These are phyloP conservation scores for Boloria selene DNA, from an alignment of 2,888 invertebrate genomes.

Conservation along the genomic window DNA sequence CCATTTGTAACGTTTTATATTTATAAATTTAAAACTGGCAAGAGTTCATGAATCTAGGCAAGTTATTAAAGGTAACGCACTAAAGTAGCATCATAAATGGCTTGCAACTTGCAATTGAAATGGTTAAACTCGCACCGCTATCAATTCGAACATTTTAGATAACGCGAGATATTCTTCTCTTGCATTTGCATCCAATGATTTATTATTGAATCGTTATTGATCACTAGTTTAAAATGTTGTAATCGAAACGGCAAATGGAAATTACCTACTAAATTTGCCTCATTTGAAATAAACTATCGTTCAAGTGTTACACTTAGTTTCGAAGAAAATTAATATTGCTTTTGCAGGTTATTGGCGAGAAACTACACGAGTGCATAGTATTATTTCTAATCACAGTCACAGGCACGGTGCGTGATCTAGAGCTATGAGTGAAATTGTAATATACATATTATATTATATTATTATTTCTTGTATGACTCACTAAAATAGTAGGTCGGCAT, in stretches of 20 bases:
- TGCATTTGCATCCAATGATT: slow-evolving; percentile 24
- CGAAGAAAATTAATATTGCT: slow-evolving; percentile 59
- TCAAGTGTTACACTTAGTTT: slow-evolving; percentile 51
- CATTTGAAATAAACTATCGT: background rate
- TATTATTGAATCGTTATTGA: slow-evolving; percentile 20
- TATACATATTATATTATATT: no score
- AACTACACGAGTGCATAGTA: slow-evolving; percentile 48
- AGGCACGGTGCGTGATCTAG: slow-evolving; percentile 37
- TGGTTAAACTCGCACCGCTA: slow-evolving; percentile 30
- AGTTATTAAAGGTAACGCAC: slow-evolving; percentile 23
- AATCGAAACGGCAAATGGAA: slow-evolving; percentile 29
- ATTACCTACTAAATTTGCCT: slow-evolving; percentile 28
- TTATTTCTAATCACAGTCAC: slow-evolving; percentile 59
- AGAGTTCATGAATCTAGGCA: slow-evolving; percentile 22
- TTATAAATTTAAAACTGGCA: slow-evolving; percentile 18
- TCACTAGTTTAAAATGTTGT: slow-evolving; percentile 19
- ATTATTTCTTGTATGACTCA: slow-evolving; percentile 24
- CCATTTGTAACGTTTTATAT: slow-evolving; percentile 7
- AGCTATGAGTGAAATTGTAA: slow-evolving; percentile 32
- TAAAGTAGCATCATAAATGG: slow-evolving; percentile 2
- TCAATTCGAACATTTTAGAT: slow-evolving; percentile 25
- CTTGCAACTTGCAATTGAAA: slow-evolving; percentile 24
- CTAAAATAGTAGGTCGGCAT: slow-evolving; percentile 21
- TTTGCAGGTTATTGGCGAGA: slow-evolving; percentile 52
- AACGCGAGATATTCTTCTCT: slow-evolving; percentile 21